Evolutionary conservation across 1,140 invertebrate species (phyloP).

Genomic region (Drosophila arawakana): DNA sequence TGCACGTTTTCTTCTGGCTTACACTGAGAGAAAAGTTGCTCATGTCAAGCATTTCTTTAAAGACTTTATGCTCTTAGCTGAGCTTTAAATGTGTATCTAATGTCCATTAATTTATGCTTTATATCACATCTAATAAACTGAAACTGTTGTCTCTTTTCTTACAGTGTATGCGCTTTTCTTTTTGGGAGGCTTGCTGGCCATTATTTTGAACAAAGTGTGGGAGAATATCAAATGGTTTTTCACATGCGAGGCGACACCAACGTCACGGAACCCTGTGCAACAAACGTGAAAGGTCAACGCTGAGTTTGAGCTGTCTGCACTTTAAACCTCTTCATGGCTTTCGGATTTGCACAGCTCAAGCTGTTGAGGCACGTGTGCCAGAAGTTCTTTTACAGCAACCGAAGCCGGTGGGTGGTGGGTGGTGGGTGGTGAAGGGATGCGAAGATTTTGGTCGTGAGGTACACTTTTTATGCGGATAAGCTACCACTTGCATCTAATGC

Average conservation of each 20-base stretch:
- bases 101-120: too few relatives aligned
- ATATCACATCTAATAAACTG: too few relatives aligned
- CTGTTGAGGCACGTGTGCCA: conserved; percentile 13
- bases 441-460: conserved; percentile 20
- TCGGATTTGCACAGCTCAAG: neutral
- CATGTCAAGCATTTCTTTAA: too few relatives aligned
- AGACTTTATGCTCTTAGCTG: too few relatives aligned
- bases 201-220: conserved; percentile 52
- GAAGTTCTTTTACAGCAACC: neutral
- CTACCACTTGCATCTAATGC: conserved; percentile 33
- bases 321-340: conserved; percentile 26
- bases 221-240: conserved; percentile 45
- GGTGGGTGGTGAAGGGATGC: neutral
- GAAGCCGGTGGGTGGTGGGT: neutral
- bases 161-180: neutral
- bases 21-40: too few relatives aligned
- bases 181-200: conserved; percentile 22
- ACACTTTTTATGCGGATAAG: conserved; percentile 15
- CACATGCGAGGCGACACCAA: conserved; percentile 25
- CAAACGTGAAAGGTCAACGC: conserved; percentile 43
- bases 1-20: conserved; percentile 3
- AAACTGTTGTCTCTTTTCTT: neutral
- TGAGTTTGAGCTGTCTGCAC: conserved; percentile 36
- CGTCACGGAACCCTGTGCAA: conserved; percentile 6
- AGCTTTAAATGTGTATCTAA: too few relatives aligned